A percentile compares a stretch with the other conserved stretches of the same genome.
Conservation (phyloP, 1,140 invertebrate genomes). For the Drosophila sechellia region DNA sequence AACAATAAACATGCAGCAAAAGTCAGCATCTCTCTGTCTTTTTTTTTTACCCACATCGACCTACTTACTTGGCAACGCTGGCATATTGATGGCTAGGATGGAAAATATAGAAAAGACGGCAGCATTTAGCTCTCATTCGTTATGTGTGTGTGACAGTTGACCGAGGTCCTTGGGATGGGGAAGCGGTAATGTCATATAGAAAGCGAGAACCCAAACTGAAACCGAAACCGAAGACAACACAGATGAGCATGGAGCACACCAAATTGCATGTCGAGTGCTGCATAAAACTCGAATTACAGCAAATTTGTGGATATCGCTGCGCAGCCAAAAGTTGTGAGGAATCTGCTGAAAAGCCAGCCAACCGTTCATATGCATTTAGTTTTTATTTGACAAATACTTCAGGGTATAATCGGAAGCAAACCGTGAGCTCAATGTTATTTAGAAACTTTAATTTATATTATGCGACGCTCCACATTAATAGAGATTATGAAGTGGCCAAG, state of each 20-base stretch:
- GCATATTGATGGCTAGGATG: slow-evolving; percentile 62
- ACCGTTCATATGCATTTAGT: slow-evolving; percentile 21
- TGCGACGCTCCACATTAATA: no score
- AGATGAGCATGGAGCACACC: slow-evolving; percentile 50
- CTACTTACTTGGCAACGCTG: slow-evolving; percentile 53
- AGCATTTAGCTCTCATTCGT: slow-evolving; percentile 62
- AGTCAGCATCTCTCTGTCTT: background rate
- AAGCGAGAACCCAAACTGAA: slow-evolving; percentile 60
- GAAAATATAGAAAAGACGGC: slow-evolving; percentile 57
- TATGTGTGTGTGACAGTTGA: slow-evolving; percentile 46
- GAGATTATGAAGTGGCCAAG: no score
- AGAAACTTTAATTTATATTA: background rate
- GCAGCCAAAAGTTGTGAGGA: slow-evolving; percentile 1
- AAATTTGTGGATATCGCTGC: slow-evolving; percentile 57
- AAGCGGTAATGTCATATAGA: background rate
- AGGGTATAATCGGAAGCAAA: background rate
- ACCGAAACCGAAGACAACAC: slow-evolving; percentile 63
- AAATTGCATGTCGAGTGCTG: slow-evolving; percentile 75
- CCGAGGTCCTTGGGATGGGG: slow-evolving; percentile 14
- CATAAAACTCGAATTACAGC: slow-evolving; percentile 77
- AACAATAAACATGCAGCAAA: slow-evolving; percentile 51
- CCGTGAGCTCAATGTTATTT: background rate
- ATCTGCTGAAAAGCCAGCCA: slow-evolving; percentile 1
- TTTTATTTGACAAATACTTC: slow-evolving; percentile 61
- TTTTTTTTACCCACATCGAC: slow-evolving; percentile 30